Evolutionary conservation across 1,140 invertebrate species (phyloP).

Genomic region (Pantala flavescens): DNA sequence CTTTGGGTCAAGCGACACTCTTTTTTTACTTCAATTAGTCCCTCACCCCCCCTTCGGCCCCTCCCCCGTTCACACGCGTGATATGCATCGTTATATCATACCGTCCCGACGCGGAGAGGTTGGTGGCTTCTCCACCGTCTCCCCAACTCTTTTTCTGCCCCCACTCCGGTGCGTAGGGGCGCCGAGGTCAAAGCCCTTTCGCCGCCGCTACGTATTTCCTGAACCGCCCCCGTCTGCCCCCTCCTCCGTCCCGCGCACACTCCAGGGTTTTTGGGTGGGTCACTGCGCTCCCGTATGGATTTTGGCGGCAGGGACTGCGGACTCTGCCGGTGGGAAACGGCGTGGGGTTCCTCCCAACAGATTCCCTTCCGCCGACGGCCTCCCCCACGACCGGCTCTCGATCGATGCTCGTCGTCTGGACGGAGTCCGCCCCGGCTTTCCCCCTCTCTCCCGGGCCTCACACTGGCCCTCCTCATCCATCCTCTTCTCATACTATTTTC

Average conservation of each 20-base stretch:
- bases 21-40: neutral
- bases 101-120: conserved; percentile 15
- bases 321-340: conserved; percentile 1
- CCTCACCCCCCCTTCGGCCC: neutral
- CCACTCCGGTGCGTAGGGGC: neutral
- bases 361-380: neutral
- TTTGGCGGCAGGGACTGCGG: conserved; percentile 1
- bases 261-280: conserved; percentile 3
- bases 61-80: neutral
- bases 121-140: conserved; percentile 13
- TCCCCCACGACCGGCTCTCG: neutral
- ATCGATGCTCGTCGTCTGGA: conserved; percentile 7
- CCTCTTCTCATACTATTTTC: neutral
- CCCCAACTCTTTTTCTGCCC: conserved; percentile 4
- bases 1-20: neutral
- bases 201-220: neutral
- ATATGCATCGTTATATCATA: neutral
- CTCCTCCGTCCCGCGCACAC: neutral
- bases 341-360: neutral
- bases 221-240: neutral
- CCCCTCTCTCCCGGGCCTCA: neutral
- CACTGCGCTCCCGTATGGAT: neutral
- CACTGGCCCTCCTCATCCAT: neutral
- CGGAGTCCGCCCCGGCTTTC: neutral
- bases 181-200: conserved; percentile 32